A percentile compares a stretch with the other conserved stretches of the same genome.
These are phyloP conservation scores for Pararge aegeria DNA, from an alignment of 1,140 invertebrate species.

Conservation along the genomic window DNA sequence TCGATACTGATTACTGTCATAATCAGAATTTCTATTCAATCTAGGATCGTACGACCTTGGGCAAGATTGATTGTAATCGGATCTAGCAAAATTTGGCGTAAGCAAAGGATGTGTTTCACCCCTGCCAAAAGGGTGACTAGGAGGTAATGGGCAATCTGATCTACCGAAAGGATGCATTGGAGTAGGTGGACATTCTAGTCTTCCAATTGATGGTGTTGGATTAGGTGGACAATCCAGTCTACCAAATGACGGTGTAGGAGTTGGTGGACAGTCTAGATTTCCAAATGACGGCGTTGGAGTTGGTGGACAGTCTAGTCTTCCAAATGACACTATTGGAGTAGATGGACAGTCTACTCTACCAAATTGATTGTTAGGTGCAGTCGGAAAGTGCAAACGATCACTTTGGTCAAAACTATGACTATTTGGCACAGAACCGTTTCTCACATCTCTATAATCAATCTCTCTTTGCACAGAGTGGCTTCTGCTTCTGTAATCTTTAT, in stretches of 20 bases:
- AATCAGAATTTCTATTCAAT: constrained; percentile 47
- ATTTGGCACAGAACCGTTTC: constrained; percentile 16
- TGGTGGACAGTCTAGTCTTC: constrained; percentile 42
- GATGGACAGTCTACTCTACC: constrained; percentile 43
- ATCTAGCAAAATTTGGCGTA: constrained; percentile 24
- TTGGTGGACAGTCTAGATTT: constrained; percentile 46
- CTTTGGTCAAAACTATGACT: constrained; percentile 2
- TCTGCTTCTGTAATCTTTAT: constrained; percentile 10
- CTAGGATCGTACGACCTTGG: constrained; percentile 47
- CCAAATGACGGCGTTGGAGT: constrained; percentile 40
- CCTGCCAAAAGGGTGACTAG: constrained; percentile 38
- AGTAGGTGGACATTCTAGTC: constrained; percentile 39
- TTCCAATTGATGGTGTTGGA: constrained; percentile 49
- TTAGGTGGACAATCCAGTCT: constrained; percentile 48
- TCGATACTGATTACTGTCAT: constrained; percentile 33
- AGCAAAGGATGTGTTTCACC: constrained; percentile 15
- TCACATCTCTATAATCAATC: constrained; percentile 8
- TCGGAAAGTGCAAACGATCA: constrained; percentile 29
- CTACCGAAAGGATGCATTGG: constrained; percentile 46
- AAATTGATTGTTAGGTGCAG: too few species aligned
- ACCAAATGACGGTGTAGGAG: constrained; percentile 37
- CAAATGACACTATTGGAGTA: constrained; percentile 41
- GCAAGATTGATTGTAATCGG: constrained; percentile 34
- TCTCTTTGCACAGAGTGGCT: constrained; percentile 29
- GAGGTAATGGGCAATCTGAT: constrained; percentile 36